Percentiles rank a stretch among this genome's conserved stretches.
Conservation (phyloP, 2,888 invertebrate species). For the Mactromeris polynyma region DNA sequence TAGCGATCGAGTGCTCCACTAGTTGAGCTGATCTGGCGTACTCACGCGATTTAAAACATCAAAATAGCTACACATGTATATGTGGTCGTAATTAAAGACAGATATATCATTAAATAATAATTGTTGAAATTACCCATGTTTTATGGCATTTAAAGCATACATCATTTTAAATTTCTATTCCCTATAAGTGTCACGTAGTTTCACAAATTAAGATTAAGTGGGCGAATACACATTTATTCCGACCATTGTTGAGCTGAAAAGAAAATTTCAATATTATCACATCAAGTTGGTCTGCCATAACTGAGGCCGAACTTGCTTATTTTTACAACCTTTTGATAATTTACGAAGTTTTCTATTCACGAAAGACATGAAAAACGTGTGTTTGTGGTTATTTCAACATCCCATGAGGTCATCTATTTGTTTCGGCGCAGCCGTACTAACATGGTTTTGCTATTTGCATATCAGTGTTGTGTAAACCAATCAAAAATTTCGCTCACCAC, state of each 20-base stretch:
- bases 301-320: background rate
- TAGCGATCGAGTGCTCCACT: too few relatives aligned
- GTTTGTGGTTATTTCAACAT: too few relatives aligned
- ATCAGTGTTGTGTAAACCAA: too few relatives aligned
- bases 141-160: background rate
- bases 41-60: too few relatives aligned
- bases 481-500: background rate
- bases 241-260: background rate
- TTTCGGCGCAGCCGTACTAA: too few relatives aligned
- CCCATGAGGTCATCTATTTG: too few relatives aligned
- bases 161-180: background rate
- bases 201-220: background rate
- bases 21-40: too few relatives aligned
- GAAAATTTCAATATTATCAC: background rate
- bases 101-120: too few relatives aligned
- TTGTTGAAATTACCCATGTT: background rate
- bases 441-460: too few relatives aligned
- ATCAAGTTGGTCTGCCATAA: background rate
- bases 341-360: background rate
- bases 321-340: background rate
- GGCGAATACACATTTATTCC: background rate
- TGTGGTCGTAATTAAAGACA: too few relatives aligned
- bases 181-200: background rate
- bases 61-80: too few relatives aligned
- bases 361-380: too few relatives aligned